A percentile compares a stretch with the other conserved stretches of the same genome.
phyloP scores from a whole-genome alignment of 2,888 invertebrate species.

The Gandaritis pyraliata region DNA sequence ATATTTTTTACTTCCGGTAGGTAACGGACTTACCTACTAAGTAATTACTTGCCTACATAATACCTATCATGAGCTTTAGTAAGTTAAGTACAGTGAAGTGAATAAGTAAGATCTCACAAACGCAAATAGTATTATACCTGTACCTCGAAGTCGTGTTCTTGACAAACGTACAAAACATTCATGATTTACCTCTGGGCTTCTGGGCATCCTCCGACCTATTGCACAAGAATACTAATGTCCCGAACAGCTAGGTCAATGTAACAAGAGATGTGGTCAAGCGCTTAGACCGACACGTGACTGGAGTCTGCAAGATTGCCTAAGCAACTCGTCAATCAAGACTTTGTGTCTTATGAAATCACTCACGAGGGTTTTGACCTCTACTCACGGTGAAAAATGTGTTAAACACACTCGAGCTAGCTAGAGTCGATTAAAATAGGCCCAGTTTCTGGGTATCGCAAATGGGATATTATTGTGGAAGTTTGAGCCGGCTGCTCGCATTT shows the following conservation, averaged over 20 bases:
- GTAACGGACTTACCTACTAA: not conserved
- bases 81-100: too few species aligned
- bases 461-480: not conserved
- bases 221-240: slow-evolving; percentile 29
- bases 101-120: too few species aligned
- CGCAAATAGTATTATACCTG: not conserved
- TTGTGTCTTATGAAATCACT: slow-evolving; percentile 12
- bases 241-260: slow-evolving; percentile 29
- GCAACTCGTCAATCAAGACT: slow-evolving; percentile 9
- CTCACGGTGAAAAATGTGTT: not conserved
- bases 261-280: slow-evolving; percentile 24
- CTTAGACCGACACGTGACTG: slow-evolving; percentile 9
- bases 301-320: slow-evolving; percentile 19
- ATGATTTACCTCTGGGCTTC: slow-evolving; percentile 7
- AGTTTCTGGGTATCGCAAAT: too few species aligned
- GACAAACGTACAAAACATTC: not conserved
- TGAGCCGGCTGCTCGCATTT: not conserved
- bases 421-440: too few species aligned
- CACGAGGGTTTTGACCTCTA: slow-evolving; percentile 17
- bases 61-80: too few species aligned
- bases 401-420: too few species aligned
- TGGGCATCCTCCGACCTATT: slow-evolving; percentile 11
- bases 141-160: slow-evolving; percentile 5
- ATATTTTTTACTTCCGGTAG: not conserved
- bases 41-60: not conserved